phyloP scores from a whole-genome alignment of 2,888 invertebrate genomes.

The Habroteleia sp. region DNA sequence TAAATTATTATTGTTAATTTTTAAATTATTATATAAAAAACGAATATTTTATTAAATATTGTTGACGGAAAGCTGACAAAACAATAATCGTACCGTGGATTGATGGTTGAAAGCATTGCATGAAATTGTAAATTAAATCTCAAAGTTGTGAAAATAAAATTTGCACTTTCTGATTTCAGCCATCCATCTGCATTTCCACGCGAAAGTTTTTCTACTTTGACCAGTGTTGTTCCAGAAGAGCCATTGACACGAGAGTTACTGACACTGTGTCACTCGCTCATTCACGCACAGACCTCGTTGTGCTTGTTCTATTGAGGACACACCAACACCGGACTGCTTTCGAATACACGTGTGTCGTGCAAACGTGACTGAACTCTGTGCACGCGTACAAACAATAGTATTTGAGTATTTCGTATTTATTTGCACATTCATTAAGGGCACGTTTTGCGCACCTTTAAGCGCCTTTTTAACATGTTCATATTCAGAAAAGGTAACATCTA shows the following conservation, averaged over 20 bases:
- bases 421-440: no score
- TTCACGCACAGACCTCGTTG: conserved; percentile 52
- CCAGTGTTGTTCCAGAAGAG: conserved; percentile 56
- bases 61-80: no score
- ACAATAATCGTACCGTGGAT: no score
- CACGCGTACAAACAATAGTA: conserved; percentile 15
- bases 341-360: neutral
- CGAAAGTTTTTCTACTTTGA: conserved; percentile 57
- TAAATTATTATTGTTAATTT: no score
- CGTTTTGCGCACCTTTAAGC: no score
- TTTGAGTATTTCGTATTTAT: conserved; percentile 26
- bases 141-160: conserved; percentile 28
- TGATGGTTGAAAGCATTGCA: no score
- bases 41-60: no score
- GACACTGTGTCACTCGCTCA: conserved; percentile 57
- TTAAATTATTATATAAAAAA: no score
- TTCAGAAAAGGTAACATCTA: no score
- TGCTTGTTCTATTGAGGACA: conserved; percentile 55
- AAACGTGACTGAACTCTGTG: conserved; percentile 8
- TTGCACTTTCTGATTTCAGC: conserved; percentile 28
- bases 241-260: conserved; percentile 59
- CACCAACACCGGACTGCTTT: conserved; percentile 34
- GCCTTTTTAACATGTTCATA: no score
- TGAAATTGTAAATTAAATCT: conserved; percentile 15
- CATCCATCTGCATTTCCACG: conserved; percentile 21